Base-by-base conservation (phyloP, 1,140 invertebrate genomes). In the Drosophila parvula region DNA sequence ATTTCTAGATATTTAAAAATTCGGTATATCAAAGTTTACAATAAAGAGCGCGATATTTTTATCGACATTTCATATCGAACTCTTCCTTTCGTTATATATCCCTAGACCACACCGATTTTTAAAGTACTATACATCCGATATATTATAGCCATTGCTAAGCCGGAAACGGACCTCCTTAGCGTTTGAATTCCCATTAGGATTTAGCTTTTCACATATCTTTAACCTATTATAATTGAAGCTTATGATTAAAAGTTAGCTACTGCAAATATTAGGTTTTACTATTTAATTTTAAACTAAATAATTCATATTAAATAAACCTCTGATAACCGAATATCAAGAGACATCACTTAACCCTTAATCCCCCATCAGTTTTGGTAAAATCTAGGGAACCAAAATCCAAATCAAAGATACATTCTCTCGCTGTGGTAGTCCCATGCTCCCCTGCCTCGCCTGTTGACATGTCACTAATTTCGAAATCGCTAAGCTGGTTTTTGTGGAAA, bases 401-500 rank as follows among this genome's bases (percentile, higher is more conserved):
- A 22, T 14, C 41, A 22, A 59, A 16, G 34, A 48, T 57, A 28
- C 41, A 64, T 64, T 61, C 45, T 61, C 45, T 63, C 27, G 22
- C 36, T 61, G 59, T 48, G 67, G 65, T 48, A 69, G 74, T 6
- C 45, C 14, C 45, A 9, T n/a, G 60, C 57, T 67, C 47, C 60
- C 50, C 34, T 68, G 50, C 30, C 18, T 45, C 27, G 79, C 30
- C 73, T 78, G 83, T 83, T 86, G 83, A 88, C 83, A 88, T 88
- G 83, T 88, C 73, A 88, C 84, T 88, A 88, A 86, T 80, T 89
- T 88, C 63, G 27, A 64, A 60, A 77, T 83, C 73, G 68, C 71
- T 53, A 77, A 81, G 76, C 83, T 57, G 60, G 63, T 79, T 81
- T 85, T 81, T 76, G 62, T 76, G 50, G 61, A 71, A 88, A 76